Base-by-base conservation (phyloP, 2,797 vertebrate genomes). In the Astyanax mexicanus region DNA sequence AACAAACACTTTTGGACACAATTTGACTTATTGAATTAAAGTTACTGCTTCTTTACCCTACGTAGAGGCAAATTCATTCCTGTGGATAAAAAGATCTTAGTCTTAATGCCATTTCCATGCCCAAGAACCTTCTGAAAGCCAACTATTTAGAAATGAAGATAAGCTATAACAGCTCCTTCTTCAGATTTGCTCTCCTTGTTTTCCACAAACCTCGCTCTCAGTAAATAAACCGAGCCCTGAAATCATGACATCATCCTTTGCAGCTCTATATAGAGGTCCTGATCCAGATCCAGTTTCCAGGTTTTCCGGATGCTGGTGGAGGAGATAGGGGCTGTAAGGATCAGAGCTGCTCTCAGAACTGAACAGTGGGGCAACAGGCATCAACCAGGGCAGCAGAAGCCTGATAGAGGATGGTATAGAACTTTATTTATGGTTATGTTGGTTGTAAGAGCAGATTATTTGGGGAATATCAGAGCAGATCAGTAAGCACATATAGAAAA, bases 211-310 rank as follows among this genome's bases (percentile, higher is more conserved):
- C 69, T n/a, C 5, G 35, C 47, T 68, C 51, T 71, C 27, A 13
- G 66, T 49, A 11, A 68, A 44, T 32, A 38, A 57, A 51, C 49
- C 40, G 74, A 38, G 45, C 65, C 54, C 44, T 49, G 51, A 19
- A 23, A 19, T 51, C 0, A 70, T 80, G 68, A 75, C 72, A 74
- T 71, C 72, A 51, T 60, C 61, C 12, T 58, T 9, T 40, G 25
- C 73, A 38, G 32, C n/a, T 37, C 42, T 23, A 8, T n/a, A 25
- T 23, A 25, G 12, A 23, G 25, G 23, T 69, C 65, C 61, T 21
- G 66, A 55, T 75, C 62, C 45, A 0, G 62, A 23, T 72, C 74
- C 78, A 37, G 55, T 72, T n/a, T 49, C 76, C 76, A 3, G 76
- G 69, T 55, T 76, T 80, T 75, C 19, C 54, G 67, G 38, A 21